Evolutionary conservation across 2,888 invertebrate genomes (phyloP), one percentile per base, ranked within the genome.

Genomic region (Ichneumoninae sp.): DNA sequence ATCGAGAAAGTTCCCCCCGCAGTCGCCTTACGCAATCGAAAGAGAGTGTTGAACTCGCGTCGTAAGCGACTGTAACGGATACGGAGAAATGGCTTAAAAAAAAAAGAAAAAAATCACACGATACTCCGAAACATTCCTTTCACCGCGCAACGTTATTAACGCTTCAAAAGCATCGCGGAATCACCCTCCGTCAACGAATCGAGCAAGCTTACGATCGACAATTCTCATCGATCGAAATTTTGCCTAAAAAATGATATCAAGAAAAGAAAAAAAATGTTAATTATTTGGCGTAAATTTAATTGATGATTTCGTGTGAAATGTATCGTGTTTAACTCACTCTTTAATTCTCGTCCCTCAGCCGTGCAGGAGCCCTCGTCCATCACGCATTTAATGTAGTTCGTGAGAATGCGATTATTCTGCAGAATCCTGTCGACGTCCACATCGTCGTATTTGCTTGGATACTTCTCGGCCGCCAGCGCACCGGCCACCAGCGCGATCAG

Each of bases 311-410:
- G 4, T 52, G 50, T 4, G n/a, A 52, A 60, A 5, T 30, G 16
- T 30, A 5, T 30, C 13, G 5, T 26, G 26, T 30, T 60, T 26
- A 60, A 60, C 95, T 95, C 91, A 96, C 96, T 95, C 92, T 95
- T 95, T 44, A 96, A 91, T 91, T 95, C 95, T 60, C 95, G 94
- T 70, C 95, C 95, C 89, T 95, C 96, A 1, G 95, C 91, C 0
- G 95, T 95, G 90, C 96, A 96, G 1, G 94, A 93, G 10, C 95
- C 95, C 87, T 95, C 94, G 6, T 95, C 96, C 93, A 96, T 93
- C 90, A 96, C 91, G 88, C 96, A 96, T 88, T 95, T 95, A 87
- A 96, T 95, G 90, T 96, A 96, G 91, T 94, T 95, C n/a, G 94
- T 94, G 8, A 96, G 93, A 26, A 96, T 94, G 36, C 95, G 93